Conservation (phyloP, 1,140 invertebrate genomes). For the Aphaenogaster floridana region DNA sequence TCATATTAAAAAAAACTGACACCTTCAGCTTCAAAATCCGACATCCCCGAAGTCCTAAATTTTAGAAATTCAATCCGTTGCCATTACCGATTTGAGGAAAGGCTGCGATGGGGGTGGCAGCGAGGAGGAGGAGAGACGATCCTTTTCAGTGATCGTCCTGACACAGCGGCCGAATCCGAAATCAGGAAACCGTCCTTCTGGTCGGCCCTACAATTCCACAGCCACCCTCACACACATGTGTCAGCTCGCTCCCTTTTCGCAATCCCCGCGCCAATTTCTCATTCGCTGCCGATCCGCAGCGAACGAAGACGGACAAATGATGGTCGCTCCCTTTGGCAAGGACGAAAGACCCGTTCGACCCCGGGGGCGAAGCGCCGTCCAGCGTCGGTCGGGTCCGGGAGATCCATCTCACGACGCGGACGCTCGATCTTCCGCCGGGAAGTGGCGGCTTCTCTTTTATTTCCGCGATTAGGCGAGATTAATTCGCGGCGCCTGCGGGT, state of each 20-base stretch:
- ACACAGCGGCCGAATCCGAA: constrained; percentile 40
- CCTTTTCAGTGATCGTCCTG: constrained; percentile 35
- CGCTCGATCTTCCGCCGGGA: constrained; percentile 41
- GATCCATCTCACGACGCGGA: constrained; percentile 34
- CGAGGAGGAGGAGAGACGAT: neutral
- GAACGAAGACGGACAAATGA: constrained; percentile 37
- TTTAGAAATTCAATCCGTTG: constrained; percentile 14
- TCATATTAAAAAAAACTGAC: neutral
- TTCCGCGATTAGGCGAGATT: constrained; percentile 55
- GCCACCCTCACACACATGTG: too few relatives aligned
- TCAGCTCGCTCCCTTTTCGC: neutral
- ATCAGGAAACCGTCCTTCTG: constrained; percentile 47
- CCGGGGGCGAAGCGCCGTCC: constrained; percentile 7
- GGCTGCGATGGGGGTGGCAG: neutral
- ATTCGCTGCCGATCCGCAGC: constrained; percentile 27
- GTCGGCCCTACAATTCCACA: neutral
- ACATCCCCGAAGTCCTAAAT: neutral
- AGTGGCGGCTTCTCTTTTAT: constrained; percentile 37
- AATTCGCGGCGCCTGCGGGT: constrained; percentile 41
- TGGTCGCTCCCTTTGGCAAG: constrained; percentile 41
- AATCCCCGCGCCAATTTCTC: constrained; percentile 25
- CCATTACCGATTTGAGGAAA: neutral
- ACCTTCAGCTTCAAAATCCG: neutral
- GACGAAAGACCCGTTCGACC: constrained; percentile 43
- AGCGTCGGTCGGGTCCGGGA: neutral